Percentiles rank a stretch among this genome's conserved stretches.
Conservation (phyloP, 2,113 vertebrate genomes). For the Brevimyrus niger region DNA sequence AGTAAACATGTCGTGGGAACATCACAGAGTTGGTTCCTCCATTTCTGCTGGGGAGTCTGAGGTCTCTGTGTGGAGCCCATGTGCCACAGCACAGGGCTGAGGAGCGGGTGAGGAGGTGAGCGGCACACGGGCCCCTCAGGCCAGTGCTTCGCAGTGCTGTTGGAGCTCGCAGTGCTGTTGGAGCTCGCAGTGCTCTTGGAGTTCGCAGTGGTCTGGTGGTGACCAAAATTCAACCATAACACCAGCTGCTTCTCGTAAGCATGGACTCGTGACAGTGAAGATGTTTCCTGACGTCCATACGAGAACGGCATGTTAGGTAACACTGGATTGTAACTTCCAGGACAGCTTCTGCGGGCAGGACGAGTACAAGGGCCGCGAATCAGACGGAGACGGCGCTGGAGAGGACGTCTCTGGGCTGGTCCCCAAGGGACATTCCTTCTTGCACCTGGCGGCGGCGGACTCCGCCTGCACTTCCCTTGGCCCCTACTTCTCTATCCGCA, state of each 20-base stretch:
- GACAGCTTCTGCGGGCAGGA: constrained; percentile 60
- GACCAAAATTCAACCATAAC: not conserved
- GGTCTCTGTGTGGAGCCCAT: constrained; percentile 55
- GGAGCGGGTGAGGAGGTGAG: constrained; percentile 70
- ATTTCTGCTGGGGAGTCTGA: not conserved
- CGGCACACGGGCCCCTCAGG: not conserved
- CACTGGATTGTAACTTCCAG: constrained; percentile 43
- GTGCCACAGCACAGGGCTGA: constrained; percentile 47
- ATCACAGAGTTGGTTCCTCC: not conserved
- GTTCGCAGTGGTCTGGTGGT: too few species aligned
- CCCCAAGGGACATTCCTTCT: constrained; percentile 71
- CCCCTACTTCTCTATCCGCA: not conserved
- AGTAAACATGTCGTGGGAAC: not conserved
- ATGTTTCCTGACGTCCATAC: not conserved
- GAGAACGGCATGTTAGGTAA: not conserved
- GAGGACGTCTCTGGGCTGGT: constrained; percentile 69
- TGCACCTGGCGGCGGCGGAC: constrained; percentile 56
- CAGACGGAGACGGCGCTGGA: constrained; percentile 52
- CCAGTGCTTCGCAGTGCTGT: not conserved
- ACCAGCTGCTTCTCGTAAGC: not conserved
- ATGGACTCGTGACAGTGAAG: not conserved
- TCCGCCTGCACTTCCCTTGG: not conserved
- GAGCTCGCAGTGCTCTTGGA: too few species aligned
- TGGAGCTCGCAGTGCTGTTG: too few species aligned
- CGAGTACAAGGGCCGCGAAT: constrained; percentile 54